Percentiles rank a stretch among this genome's conserved stretches.
Evolutionary conservation across 2,888 invertebrate species (phyloP).

Genomic region (Agriopis leucophaearia): DNA sequence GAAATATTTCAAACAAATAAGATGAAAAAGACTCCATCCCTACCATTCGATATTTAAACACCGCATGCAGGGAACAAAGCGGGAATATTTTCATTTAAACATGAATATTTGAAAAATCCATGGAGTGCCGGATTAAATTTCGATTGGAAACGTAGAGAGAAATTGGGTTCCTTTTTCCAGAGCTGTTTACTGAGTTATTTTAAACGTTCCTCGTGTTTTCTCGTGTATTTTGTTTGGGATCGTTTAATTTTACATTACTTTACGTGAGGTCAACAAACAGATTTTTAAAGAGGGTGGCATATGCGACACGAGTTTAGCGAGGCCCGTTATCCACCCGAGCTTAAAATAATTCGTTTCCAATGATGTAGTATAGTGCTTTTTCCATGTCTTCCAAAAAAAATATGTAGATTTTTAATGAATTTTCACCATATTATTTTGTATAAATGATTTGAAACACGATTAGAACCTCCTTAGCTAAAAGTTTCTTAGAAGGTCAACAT

Average conservation of each 20-base stretch:
- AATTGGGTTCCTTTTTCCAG: conserved; percentile 9
- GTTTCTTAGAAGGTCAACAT: no score
- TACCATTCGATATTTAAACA: conserved; percentile 2
- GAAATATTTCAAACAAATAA: not conserved
- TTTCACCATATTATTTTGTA: no score
- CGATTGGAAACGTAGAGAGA: conserved; percentile 18
- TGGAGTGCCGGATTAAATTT: conserved; percentile 17
- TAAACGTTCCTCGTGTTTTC: not conserved
- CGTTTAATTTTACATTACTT: conserved; percentile 7
- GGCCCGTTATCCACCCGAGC: no score
- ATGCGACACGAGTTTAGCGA: no score
- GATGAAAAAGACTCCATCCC: not conserved
- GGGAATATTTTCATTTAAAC: conserved; percentile 9
- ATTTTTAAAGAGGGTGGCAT: no score
- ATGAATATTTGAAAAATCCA: conserved; percentile 20
- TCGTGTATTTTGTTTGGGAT: not conserved
- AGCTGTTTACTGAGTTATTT: not conserved
- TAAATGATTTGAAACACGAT: no score
- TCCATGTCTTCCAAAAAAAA: no score
- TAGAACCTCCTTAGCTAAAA: no score
- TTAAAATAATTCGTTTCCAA: no score
- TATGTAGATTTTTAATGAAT: no score
- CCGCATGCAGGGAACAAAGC: conserved; percentile 6
- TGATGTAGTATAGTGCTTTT: no score
- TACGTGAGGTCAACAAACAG: no score